Evolutionary conservation across 2,888 invertebrate species (phyloP).

Genomic region (Protophormia terraenovae): DNA sequence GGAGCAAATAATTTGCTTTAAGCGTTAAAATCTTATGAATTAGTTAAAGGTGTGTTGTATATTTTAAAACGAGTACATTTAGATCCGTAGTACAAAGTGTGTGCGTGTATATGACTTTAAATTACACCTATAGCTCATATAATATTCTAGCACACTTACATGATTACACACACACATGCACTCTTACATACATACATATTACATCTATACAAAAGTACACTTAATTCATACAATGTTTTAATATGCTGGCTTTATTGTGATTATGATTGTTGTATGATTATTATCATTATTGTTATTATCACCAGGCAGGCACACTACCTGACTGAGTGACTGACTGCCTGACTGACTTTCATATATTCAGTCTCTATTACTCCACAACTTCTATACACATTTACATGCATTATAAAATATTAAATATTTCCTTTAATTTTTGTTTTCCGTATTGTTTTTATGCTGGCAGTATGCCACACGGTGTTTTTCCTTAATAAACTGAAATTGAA

Average conservation of each 20-base stretch:
- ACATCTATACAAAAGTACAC: slow-evolving; percentile 44
- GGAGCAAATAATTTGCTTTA: slow-evolving; percentile 54
- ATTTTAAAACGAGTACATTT: not conserved
- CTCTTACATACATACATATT: too few relatives aligned
- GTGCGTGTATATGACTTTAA: slow-evolving; percentile 39
- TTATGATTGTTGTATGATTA: slow-evolving; percentile 65
- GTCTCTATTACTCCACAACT: not conserved
- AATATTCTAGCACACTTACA: slow-evolving; percentile 30
- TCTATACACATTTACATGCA: not conserved
- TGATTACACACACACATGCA: slow-evolving; percentile 6
- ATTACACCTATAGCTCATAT: slow-evolving; percentile 53
- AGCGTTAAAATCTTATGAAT: slow-evolving; percentile 64
- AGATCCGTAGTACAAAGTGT: not conserved
- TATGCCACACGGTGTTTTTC: slow-evolving; percentile 13
- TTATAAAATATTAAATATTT: slow-evolving; percentile 8
- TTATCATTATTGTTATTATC: slow-evolving; percentile 66
- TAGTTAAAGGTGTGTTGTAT: slow-evolving; percentile 61
- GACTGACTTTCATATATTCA: not conserved
- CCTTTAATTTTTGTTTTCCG: not conserved
- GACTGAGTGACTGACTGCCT: not conserved
- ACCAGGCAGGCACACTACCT: slow-evolving; percentile 47
- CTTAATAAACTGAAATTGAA: slow-evolving; percentile 40
- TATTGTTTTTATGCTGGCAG: slow-evolving; percentile 4
- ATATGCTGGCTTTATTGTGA: slow-evolving; percentile 62
- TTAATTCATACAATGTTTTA: slow-evolving; percentile 49